These are phyloP conservation scores for Drosophila neocordata DNA, from an alignment of 1,140 invertebrate genomes.

Conservation along the genomic window DNA sequence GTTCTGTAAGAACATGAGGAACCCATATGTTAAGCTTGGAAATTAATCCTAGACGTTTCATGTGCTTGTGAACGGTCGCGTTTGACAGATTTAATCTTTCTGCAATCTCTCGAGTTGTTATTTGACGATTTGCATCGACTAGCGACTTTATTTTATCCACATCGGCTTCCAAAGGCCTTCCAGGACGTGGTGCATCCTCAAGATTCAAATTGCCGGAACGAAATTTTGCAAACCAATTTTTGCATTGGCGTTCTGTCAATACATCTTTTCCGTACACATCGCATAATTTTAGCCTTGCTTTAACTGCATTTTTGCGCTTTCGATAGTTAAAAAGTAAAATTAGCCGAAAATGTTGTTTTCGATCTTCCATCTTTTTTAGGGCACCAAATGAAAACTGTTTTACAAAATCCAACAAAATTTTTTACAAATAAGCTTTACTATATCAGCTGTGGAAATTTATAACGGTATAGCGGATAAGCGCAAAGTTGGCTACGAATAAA, in stretches of 20 bases:
- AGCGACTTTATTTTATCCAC: conserved; percentile 32
- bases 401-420: too few relatives aligned
- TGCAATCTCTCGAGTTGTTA: conserved; percentile 27
- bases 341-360: too few relatives aligned
- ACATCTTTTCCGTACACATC: background rate
- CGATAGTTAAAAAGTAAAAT: too few relatives aligned
- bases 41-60: conserved; percentile 6
- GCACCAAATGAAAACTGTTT: too few relatives aligned
- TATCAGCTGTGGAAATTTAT: too few relatives aligned
- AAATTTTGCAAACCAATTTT: background rate
- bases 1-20: too few relatives aligned
- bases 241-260: background rate
- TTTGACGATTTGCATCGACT: conserved; percentile 24
- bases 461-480: too few relatives aligned
- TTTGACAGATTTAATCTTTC: conserved; percentile 18
- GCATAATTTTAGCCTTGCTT: background rate
- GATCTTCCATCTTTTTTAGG: too few relatives aligned
- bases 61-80: conserved; percentile 15
- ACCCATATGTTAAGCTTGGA: too few relatives aligned
- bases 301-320: background rate
- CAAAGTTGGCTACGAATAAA: too few relatives aligned
- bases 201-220: background rate
- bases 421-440: too few relatives aligned
- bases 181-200: background rate
- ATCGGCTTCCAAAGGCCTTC: conserved; percentile 22